Percentiles rank a stretch among this genome's conserved stretches.
Evolutionary conservation across 2,888 invertebrate species (phyloP).

Genomic region (Acleris laterana): DNA sequence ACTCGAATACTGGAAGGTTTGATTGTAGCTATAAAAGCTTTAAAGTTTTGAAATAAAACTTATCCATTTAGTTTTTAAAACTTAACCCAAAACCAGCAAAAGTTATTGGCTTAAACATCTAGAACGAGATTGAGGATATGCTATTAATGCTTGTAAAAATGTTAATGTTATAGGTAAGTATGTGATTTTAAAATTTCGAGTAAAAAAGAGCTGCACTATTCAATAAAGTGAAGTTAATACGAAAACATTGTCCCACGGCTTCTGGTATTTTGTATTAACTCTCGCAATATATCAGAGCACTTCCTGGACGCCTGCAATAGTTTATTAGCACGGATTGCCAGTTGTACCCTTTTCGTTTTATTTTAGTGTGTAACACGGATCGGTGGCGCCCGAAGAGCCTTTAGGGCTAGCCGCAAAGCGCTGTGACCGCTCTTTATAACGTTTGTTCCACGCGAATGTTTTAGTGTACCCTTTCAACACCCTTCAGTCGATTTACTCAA

Average conservation of each 20-base stretch:
- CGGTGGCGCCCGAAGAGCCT: too few relatives aligned
- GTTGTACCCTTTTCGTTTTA: slow-evolving; percentile 12
- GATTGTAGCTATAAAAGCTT: too few relatives aligned
- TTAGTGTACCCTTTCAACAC: slow-evolving; percentile 5
- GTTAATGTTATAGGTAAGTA: not conserved
- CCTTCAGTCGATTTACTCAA: slow-evolving; percentile 12
- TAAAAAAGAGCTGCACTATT: not conserved
- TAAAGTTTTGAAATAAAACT: too few relatives aligned
- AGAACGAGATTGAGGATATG: too few relatives aligned
- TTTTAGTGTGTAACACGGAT: not conserved
- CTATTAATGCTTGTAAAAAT: too few relatives aligned
- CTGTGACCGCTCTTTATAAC: slow-evolving; percentile 7
- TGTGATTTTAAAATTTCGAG: not conserved
- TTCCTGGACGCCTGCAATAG: not conserved
- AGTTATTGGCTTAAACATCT: too few relatives aligned
- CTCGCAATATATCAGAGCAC: slow-evolving; percentile 3
- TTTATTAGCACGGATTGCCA: slow-evolving; percentile 13
- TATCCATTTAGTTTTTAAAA: too few relatives aligned
- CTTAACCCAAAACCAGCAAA: too few relatives aligned
- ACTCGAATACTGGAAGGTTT: too few relatives aligned
- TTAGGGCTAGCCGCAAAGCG: slow-evolving; percentile 1
- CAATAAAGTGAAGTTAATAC: not conserved
- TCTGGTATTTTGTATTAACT: slow-evolving; percentile 1
- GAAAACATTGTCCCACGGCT: not conserved
- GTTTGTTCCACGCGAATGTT: slow-evolving; percentile 2